Base-by-base conservation (phyloP, 2,113 vertebrate genomes). In the Camelus bactrianus region DNA sequence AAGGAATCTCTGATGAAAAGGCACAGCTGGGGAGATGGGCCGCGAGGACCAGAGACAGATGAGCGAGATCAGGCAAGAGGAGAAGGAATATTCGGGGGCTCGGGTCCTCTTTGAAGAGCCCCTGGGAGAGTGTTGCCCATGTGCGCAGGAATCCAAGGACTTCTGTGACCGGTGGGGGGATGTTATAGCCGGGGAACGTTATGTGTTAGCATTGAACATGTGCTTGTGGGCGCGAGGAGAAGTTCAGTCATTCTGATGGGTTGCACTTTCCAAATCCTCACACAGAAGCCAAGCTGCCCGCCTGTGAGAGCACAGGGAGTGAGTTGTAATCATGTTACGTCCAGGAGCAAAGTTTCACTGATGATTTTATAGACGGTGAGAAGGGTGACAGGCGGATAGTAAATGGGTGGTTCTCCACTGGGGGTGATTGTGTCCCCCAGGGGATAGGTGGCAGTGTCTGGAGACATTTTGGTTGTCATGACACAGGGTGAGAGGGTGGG, bases 291-390 rank as follows among this genome's bases (percentile, higher is more conserved):
- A 3, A 19, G 13, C 76, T 20, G 32, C 30, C 15, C 13, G 8
- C 1, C 4, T 11, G 0, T 3, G n/a, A 16, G 1, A 72, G 38
- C 65, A 19, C 5, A 38, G 42, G 9, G 7, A 8, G 2, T n/a
- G 19, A 11, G 15, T 1, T 2, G 2, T 5, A 3, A 2, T 22
- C 19, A 6, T 30, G 62, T 35, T 19, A n/a, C 46, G 4, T 48
- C 2, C 4, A 8, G n/a, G 12, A 46, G 24, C 9, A 3, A 15
- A 32, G 24, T 4, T 8, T 15, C 2, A 2, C 32, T 0, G 22
- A 7, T 2, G 52, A 35, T 32, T 77, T 20, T 2, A 6, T 19
- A 64, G 48, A 20, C 9, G 19, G 12, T 52, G 4, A 14, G 26
- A 7, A 24, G 28, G 20, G 50, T 14, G 48, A 30, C 17, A 0